phyloP scores from a whole-genome alignment of 2,113 vertebrate species.

The Gadus macrocephalus region DNA sequence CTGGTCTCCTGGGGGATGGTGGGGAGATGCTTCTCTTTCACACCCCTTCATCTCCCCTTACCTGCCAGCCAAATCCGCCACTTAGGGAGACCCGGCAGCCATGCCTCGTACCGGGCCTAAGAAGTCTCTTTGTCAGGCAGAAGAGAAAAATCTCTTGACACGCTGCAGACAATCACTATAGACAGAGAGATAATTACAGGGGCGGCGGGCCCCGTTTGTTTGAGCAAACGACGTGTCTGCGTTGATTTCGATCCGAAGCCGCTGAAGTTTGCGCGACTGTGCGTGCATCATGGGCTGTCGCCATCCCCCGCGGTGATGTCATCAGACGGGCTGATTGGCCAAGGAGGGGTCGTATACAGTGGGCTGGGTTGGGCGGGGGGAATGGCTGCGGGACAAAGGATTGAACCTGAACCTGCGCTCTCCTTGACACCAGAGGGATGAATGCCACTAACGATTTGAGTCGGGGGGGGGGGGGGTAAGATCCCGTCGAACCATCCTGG shows the following conservation, averaged over 20 bases:
- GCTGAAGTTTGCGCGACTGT: conserved; percentile 11
- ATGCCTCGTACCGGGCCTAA: conserved; percentile 27
- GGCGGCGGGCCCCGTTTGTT: conserved; percentile 26
- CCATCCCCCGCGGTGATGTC: conserved; percentile 18
- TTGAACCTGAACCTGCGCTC: conserved; percentile 26
- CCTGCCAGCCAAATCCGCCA: conserved; percentile 46
- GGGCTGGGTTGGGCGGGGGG: not conserved
- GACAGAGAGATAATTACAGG: conserved; percentile 60
- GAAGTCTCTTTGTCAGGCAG: conserved; percentile 35
- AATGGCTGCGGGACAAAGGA: conserved; percentile 2
- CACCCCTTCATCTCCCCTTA: conserved; percentile 28
- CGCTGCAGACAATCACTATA: conserved; percentile 41
- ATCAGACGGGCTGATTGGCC: conserved; percentile 14
- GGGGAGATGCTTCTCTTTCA: conserved; percentile 23
- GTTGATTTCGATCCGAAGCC: conserved; percentile 48
- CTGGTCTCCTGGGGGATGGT: conserved; percentile 30
- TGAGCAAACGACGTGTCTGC: conserved; percentile 42
- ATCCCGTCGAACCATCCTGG: conserved; percentile 23
- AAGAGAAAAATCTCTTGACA: conserved; percentile 26
- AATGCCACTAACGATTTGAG: conserved; percentile 5
- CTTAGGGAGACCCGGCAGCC: conserved; percentile 26
- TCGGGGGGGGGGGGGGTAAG: too few species aligned
- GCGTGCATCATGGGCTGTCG: conserved; percentile 20
- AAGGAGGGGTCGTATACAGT: conserved; percentile 37
- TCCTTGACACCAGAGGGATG: conserved; percentile 39